Conservation (phyloP, 2,113 vertebrate genomes). For the Chamaetylas fuelleborni region DNA sequence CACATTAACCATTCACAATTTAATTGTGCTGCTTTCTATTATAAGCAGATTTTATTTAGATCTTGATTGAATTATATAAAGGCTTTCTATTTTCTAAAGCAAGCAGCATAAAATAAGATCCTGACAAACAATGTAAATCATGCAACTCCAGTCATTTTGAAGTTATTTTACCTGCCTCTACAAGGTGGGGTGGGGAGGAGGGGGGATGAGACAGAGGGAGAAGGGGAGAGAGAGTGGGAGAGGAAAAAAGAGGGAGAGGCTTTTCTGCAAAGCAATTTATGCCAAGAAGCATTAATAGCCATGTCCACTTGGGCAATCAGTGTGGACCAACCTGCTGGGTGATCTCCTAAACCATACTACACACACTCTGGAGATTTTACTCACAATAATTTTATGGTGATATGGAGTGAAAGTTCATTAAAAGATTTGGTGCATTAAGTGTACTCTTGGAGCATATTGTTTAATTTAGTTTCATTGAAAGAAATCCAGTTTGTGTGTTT, state of each 20-base stretch:
- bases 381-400: background rate
- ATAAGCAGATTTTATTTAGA: background rate
- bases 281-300: background rate
- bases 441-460: background rate
- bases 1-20: rapidly evolving
- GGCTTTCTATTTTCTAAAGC: background rate
- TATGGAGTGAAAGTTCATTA: background rate
- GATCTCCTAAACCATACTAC: background rate
- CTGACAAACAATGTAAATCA: background rate
- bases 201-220: background rate
- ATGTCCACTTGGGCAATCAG: background rate
- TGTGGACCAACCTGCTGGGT: background rate
- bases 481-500: background rate
- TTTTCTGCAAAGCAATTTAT: background rate
- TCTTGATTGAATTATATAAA: background rate
- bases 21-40: background rate
- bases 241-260: background rate
- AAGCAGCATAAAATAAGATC: background rate
- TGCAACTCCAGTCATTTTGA: background rate
- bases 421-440: background rate
- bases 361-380: background rate
- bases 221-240: too few relatives aligned
- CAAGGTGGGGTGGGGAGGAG: too few relatives aligned
- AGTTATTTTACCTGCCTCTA: background rate
- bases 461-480: background rate